Conservation (phyloP, 2,888 invertebrate species). For the Ptychoptera albimana region DNA sequence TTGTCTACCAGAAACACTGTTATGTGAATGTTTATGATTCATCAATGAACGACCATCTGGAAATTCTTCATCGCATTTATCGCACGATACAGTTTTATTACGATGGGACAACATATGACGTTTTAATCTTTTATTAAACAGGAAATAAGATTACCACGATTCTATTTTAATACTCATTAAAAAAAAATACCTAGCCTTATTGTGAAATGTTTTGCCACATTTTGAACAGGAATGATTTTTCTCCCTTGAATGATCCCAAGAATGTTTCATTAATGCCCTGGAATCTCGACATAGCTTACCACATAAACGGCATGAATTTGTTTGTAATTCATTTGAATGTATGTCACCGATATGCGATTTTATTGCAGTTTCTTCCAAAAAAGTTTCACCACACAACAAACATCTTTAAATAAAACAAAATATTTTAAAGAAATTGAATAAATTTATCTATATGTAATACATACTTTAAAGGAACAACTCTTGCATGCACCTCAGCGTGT, state of each 20-base stretch:
- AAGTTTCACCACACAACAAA: conserved; percentile 47
- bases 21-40: conserved; percentile 51
- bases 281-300: conserved; percentile 53
- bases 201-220: conserved; percentile 54
- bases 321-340: conserved; percentile 42
- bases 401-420: conserved; percentile 29
- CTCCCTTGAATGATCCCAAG: conserved; percentile 50
- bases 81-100: conserved; percentile 51
- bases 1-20: conserved; percentile 36
- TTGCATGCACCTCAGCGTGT: conserved; percentile 63
- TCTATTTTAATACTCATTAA: too few species aligned
- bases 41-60: conserved; percentile 52
- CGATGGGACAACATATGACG: conserved; percentile 56
- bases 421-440: background rate
- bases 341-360: conserved; percentile 44
- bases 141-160: background rate
- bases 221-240: conserved; percentile 46
- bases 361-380: conserved; percentile 43
- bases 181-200: conserved; percentile 37
- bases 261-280: conserved; percentile 47
- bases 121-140: conserved; percentile 27
- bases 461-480: conserved; percentile 36
- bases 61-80: conserved; percentile 53
- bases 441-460: conserved; percentile 3
- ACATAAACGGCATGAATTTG: conserved; percentile 49